Conservation (phyloP, 2,888 invertebrate genomes). For the Xestia sexstrigata region DNA sequence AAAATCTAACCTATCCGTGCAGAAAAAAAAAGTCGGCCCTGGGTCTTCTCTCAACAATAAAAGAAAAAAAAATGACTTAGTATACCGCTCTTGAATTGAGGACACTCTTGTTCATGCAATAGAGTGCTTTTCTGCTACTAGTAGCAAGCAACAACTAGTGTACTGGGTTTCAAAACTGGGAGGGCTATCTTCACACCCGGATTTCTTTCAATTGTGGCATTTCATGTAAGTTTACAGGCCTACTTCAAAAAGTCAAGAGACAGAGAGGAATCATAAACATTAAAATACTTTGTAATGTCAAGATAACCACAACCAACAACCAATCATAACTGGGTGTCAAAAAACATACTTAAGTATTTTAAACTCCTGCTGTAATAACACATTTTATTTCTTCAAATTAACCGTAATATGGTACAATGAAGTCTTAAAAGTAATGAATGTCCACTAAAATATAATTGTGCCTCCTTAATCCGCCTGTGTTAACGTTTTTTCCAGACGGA, state of each 20-base stretch:
- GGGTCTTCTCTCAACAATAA: neutral
- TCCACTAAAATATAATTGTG: constrained; percentile 58
- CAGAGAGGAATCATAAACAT: neutral
- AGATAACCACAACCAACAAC: neutral
- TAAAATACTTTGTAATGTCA: neutral
- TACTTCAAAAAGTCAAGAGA: neutral
- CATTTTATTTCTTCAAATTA: constrained; percentile 45
- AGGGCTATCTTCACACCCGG: neutral
- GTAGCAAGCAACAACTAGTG: neutral
- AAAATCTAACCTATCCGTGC: neutral
- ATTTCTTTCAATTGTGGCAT: no score
- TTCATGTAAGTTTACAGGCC: no score
- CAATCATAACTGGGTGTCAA: constrained; percentile 23
- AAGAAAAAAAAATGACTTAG: neutral
- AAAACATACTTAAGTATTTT: constrained; percentile 5
- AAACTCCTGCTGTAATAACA: constrained; percentile 19
- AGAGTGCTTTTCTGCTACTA: neutral
- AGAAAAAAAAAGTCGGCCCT: neutral
- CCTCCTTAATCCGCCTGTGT: constrained; percentile 56
- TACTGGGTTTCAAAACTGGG: neutral
- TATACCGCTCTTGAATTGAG: neutral
- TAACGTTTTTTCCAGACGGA: constrained; percentile 38
- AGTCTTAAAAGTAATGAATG: constrained; percentile 58
- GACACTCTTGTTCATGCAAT: no score
- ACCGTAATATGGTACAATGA: constrained; percentile 48